Base-by-base conservation (phyloP, 2,888 invertebrate species). In the Gortyna flavago region DNA sequence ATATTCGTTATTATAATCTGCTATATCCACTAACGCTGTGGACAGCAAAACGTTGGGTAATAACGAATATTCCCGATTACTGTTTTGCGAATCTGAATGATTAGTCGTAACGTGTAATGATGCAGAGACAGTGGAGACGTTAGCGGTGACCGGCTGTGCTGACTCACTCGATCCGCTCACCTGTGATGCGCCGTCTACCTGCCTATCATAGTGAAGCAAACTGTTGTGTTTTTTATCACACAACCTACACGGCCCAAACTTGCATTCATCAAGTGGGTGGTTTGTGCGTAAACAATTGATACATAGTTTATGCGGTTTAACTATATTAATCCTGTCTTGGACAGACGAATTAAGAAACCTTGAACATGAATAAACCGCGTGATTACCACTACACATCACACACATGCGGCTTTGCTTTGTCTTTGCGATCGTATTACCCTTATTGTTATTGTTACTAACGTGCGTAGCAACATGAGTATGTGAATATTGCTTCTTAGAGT, bases 181-280 rank as follows among this genome's bases (percentile, higher is more conserved):
- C 32, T 62, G 21, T 64, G 38, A 64, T 64, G 38, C 38, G n/a
- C 65, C 65, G 65, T 41, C 65, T 41, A 64, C 62, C 25, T 59
- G 59, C 59, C 38, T 6, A 66, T 66, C 66, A 29, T 44, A 8
- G 29, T 66, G 29, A 44, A 66, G 41, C 41, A 66, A 66, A 66
- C 66, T 66, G 41, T 66, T 44, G 29, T 66, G 66, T 9, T 8
- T 44, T 66, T 66, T 44, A 29, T 66, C 41, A 66, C 66, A 44
- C 66, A 66, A 44, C 44, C 66, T 66, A 66, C 66, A 66, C 8
- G 18, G 66, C n/a, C 66, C 18, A 44, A 29, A 66, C n/a, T n/a
- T n/a, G n/a, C 66, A 66, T 18, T 66, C 18, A 9, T 66, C 41
- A 44, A 66, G 38, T 1, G 38, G 25, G 44, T 65, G 64, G 64